Evolutionary conservation across 1,140 invertebrate species (phyloP), one percentile per base, ranked within the genome.

Genomic region (Aphis craccivora): DNA sequence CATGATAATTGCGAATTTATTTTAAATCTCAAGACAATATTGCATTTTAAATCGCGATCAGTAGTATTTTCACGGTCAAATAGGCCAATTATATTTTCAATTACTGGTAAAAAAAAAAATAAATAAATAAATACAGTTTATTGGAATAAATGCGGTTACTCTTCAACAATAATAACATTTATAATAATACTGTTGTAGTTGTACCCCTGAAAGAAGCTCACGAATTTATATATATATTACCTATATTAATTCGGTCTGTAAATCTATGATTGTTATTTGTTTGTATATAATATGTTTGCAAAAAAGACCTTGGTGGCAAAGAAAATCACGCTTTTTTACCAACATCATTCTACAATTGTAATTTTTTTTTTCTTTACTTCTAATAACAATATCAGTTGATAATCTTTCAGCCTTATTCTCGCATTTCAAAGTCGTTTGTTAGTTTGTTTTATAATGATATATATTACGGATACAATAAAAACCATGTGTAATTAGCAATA

Each of bases 311-410:
- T 92, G 90, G 22, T 11, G 67, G 67, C 48, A 14, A 92, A 81
- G 90, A 92, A 92, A 92, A 92, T 92, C 90, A 92, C 90, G 90
- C 90, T 92, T 92, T 92, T 92, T 92, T 83, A 37, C 30, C 67
- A n/a, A 92, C 90, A 51, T 81, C 25, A 51, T 76, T 92, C 43
- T 83, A 92, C 90, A 40, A 81, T 81, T 92, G 67, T 92, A 81
- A 43, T 92, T 92, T 92, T 91, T 91, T 91, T 83, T 91, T 83
- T 91, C 48, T 83, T 83, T 83, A 25, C 43, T 76, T 67, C 40
- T 83, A 83, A 51, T 51, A 92, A 92, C 90, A 81, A 92, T 92
- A 92, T 92, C 90, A 92, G 90, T 92, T 81, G 67, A 92, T 92
- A 92, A 92, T 92, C 90, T 92, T 92, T 81, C 76, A 92, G 76